Base-by-base conservation (phyloP, 2,797 vertebrate species). In the Danio jaintianensis region DNA sequence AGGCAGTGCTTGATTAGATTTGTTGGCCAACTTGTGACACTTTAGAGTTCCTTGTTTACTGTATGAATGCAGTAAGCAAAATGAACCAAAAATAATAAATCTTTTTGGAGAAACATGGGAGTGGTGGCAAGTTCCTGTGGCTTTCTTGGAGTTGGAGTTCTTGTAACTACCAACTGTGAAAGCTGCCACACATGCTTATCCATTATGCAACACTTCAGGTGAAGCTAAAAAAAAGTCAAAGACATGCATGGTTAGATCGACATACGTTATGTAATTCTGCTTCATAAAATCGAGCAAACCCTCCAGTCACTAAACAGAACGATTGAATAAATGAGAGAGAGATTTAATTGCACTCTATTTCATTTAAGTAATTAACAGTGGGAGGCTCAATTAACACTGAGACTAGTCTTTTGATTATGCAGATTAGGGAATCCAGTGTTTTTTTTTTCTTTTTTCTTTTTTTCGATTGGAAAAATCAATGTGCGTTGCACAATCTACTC, bases 321-420 rank as follows among this genome's bases (percentile, higher is more conserved):
- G 69, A 40, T 83, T 58, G 62, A 80, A 75, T 70, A 69, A 72
- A 78, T 47, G 22, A 73, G 20, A 16, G 16, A 47, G 29, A 18
- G 73, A 77, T 72, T 78, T 68, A 75, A 59, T 81, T 71, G 43
- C 64, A 10, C 42, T 80, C 20, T 6, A 40, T 67, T 77, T 77
- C 4, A 77, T 80, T 83, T 45, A 40, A 59, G 13, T 72, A 56
- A 76, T 83, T 80, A 77, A 59, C 68, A 78, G 62, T 76, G 67
- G 40, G 56, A 58, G 48, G 29, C 69, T 58, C 59, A 73, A 29
- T 81, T 73, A 68, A 64, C 66, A 73, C 16, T 47, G 36, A 7
- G 50, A 76, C 71, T 69, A 76, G 36, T 77, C 6, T 59, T 77
- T 67, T 73, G 16, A 81, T 73, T 68, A 81, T 77, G 61, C 52